These are phyloP conservation scores for Drosophila koepferae DNA, from an alignment of 2,888 invertebrate species.

Conservation along the genomic window DNA sequence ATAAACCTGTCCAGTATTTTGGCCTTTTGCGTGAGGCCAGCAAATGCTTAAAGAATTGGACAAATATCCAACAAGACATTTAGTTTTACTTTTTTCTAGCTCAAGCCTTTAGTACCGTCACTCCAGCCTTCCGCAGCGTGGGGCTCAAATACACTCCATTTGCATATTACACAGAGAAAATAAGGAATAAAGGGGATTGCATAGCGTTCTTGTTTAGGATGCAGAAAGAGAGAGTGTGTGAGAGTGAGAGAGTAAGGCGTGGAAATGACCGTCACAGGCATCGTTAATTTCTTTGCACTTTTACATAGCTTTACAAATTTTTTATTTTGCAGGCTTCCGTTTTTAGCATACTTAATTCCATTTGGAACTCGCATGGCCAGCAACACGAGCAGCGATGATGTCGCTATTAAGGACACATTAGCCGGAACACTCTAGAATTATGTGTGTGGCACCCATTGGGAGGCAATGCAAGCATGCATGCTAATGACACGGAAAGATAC, in stretches of 20 bases:
- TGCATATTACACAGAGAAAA: constrained; percentile 42
- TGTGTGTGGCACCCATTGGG: constrained; percentile 48
- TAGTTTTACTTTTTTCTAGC: neutral
- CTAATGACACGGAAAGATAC: constrained; percentile 62
- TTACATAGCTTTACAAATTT: constrained; percentile 47
- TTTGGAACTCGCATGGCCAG: constrained; percentile 56
- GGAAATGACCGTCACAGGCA: constrained; percentile 44
- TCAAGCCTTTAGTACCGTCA: constrained; percentile 21
- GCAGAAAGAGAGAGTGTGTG: constrained; percentile 14
- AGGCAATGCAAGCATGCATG: constrained; percentile 65
- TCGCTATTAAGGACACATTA: constrained; percentile 80
- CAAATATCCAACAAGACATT: constrained; percentile 17
- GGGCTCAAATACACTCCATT: constrained; percentile 18
- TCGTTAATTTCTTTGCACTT: constrained; percentile 62
- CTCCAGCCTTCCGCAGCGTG: neutral
- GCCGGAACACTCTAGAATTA: constrained; percentile 73
- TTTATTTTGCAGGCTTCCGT: constrained; percentile 63
- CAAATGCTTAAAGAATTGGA: constrained; percentile 19
- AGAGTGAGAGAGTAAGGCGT: constrained; percentile 25
- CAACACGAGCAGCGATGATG: constrained; percentile 63
- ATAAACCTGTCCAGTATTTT: neutral
- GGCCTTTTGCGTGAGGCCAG: constrained; percentile 6
- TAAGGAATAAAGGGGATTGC: constrained; percentile 39
- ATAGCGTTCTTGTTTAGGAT: constrained; percentile 26
- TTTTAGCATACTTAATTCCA: constrained; percentile 76